phyloP scores from a whole-genome alignment of 2,797 vertebrate genomes.

The Bovichtus variegatus region DNA sequence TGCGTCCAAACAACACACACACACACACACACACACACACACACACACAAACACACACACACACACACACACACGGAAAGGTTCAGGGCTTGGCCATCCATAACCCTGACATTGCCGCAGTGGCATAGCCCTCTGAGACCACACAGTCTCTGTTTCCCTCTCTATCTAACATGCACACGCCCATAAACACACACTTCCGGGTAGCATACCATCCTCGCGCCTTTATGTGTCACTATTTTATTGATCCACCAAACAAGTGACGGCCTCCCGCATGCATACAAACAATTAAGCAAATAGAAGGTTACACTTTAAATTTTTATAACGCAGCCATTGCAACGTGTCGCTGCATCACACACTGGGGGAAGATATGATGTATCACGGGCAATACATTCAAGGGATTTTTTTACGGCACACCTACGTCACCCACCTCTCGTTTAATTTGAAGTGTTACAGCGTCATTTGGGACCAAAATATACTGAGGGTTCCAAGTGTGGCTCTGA shows the following conservation, averaged over 20 bases:
- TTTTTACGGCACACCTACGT: constrained; percentile 40
- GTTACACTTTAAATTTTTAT: constrained; percentile 25
- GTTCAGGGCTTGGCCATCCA: constrained; percentile 52
- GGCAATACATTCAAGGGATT: constrained; percentile 36
- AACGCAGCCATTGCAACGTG: constrained; percentile 14
- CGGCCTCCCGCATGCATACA: constrained; percentile 20
- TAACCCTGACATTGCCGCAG: constrained; percentile 68
- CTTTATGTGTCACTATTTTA: constrained; percentile 13
- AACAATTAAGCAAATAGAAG: constrained; percentile 37
- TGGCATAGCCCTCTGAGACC: constrained; percentile 56
- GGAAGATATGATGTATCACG: constrained; percentile 21
- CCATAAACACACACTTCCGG: not conserved
- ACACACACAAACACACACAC: constrained; percentile 17
- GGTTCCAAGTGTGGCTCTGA: constrained; percentile 70
- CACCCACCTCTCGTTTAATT: constrained; percentile 45
- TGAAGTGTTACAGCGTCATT: constrained; percentile 57
- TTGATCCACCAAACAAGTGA: constrained; percentile 26
- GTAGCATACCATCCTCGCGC: not conserved
- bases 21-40: constrained; percentile 31
- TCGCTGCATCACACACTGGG: not conserved
- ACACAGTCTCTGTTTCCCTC: constrained; percentile 1
- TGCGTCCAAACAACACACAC: constrained; percentile 19
- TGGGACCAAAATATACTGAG: constrained; percentile 69
- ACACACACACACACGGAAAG: constrained; percentile 31
- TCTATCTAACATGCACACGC: constrained; percentile 7